Evolutionary conservation across 2,113 vertebrate genomes (phyloP).

Genomic region (Bufo bufo): DNA sequence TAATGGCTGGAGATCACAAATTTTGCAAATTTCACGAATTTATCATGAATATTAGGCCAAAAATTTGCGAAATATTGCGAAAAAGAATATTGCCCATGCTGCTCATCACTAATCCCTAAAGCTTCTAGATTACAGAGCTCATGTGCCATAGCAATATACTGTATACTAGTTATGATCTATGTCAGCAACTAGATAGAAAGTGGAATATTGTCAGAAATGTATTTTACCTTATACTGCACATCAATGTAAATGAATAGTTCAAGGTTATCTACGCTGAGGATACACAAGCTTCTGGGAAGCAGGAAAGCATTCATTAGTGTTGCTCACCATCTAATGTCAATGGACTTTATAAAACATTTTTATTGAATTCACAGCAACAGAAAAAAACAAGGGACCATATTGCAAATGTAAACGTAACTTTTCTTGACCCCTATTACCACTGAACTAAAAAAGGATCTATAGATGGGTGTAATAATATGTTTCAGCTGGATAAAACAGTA

Average conservation of each 20-base stretch:
- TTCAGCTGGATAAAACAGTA: not conserved
- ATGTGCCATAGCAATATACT: not conserved
- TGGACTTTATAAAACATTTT: not conserved
- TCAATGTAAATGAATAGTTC: not conserved
- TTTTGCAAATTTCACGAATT: too few relatives aligned
- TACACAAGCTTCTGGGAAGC: not conserved
- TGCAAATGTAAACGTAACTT: not conserved
- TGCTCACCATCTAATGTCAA: constrained; percentile 48
- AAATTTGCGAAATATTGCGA: too few relatives aligned
- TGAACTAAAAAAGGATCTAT: not conserved
- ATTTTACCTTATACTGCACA: not conserved
- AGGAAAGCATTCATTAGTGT: not conserved
- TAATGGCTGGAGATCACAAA: too few relatives aligned
- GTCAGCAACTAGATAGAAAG: not conserved
- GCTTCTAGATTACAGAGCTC: not conserved
- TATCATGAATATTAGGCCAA: too few relatives aligned
- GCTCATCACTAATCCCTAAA: too few relatives aligned
- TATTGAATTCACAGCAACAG: not conserved
- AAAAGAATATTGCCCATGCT: too few relatives aligned
- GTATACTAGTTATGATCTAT: not conserved
- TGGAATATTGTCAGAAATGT: not conserved
- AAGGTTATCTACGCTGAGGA: not conserved
- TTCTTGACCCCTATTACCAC: not conserved
- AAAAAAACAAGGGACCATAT: not conserved
- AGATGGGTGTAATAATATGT: not conserved